Conservation (phyloP, 2,797 vertebrate species). For the Yasuhikotakia modesta region DNA sequence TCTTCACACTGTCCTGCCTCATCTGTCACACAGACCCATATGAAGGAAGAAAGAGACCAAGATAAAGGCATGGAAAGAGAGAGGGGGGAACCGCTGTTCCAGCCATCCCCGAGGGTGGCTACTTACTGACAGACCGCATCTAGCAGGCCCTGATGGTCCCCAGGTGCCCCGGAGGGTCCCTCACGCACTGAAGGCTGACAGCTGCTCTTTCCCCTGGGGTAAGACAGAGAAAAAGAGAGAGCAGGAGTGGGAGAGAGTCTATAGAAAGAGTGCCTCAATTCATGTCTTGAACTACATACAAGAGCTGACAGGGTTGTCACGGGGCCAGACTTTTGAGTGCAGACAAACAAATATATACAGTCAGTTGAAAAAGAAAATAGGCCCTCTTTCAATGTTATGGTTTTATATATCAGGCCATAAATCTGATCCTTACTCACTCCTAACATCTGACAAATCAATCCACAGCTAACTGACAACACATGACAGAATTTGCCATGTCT, state of each 20-base stretch:
- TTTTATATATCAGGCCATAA: neutral
- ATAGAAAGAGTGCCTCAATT: slow-evolving; percentile 45
- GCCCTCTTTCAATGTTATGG: neutral
- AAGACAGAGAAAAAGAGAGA: slow-evolving; percentile 29
- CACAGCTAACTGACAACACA: neutral
- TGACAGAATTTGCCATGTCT: neutral
- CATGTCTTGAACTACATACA: slow-evolving; percentile 34
- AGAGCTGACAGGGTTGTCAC: slow-evolving; percentile 46
- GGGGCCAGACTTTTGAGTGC: slow-evolving; percentile 29
- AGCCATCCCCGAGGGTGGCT: slow-evolving; percentile 35
- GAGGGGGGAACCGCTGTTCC: slow-evolving; percentile 38
- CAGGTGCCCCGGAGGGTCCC: slow-evolving; percentile 52
- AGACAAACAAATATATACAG: slow-evolving; percentile 28
- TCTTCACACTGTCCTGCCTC: slow-evolving; percentile 61
- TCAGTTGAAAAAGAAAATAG: slow-evolving; percentile 18
- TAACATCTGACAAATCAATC: neutral
- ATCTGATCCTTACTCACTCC: neutral
- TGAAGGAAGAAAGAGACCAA: slow-evolving; percentile 22
- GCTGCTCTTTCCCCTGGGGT: slow-evolving; percentile 51
- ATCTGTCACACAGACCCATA: slow-evolving; percentile 56
- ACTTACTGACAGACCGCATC: slow-evolving; percentile 48
- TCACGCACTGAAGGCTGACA: slow-evolving; percentile 51
- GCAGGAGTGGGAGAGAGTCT: slow-evolving; percentile 20
- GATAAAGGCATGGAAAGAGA: slow-evolving; percentile 19
- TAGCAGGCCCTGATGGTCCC: slow-evolving; percentile 50